Percentiles rank a stretch among this genome's conserved stretches.
These are phyloP conservation scores for Solen grandis DNA, from an alignment of 1,140 invertebrate species.

Conservation along the genomic window DNA sequence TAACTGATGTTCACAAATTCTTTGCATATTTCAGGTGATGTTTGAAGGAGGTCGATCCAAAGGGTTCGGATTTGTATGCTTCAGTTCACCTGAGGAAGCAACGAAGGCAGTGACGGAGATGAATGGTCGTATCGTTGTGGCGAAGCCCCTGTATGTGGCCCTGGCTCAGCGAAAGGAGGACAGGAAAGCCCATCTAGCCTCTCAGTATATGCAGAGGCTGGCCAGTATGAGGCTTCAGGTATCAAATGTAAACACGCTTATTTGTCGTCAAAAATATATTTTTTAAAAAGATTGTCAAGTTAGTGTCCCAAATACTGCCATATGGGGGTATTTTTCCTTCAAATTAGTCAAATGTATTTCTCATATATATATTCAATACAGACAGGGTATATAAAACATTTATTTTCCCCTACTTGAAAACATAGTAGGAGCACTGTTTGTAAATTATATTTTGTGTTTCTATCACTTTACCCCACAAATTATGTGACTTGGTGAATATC, in stretches of 20 bases:
- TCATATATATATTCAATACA: too few species aligned
- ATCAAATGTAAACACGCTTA: conserved; percentile 1
- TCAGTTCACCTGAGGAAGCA: conserved; percentile 98
- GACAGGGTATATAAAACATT: too few species aligned
- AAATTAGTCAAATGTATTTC: not conserved
- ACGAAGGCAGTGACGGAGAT: conserved; percentile 99
- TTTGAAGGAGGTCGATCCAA: conserved; percentile 85
- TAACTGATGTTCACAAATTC: too few species aligned
- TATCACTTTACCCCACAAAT: too few species aligned
- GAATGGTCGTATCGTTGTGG: conserved; percentile 98
- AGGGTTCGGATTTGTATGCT: conserved; percentile 99
- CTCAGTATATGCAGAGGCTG: conserved; percentile 97
- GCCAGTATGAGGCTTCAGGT: conserved; percentile 96
- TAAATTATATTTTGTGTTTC: too few species aligned
- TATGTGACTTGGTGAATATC: too few species aligned
- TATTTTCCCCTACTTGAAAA: too few species aligned
- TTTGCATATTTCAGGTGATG: conserved; percentile 77
- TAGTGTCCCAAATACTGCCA: not conserved
- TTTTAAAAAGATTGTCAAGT: not conserved
- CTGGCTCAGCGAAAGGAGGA: conserved; percentile 99
- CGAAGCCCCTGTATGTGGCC: conserved; percentile 98
- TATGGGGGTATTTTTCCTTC: not conserved
- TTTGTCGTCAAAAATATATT: not conserved
- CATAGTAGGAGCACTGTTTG: too few species aligned
- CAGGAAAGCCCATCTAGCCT: conserved; percentile 97